Percentiles rank a stretch among this genome's conserved stretches.
phyloP scores from a whole-genome alignment of 2,797 vertebrate species.

The Decapterus maruadsi region DNA sequence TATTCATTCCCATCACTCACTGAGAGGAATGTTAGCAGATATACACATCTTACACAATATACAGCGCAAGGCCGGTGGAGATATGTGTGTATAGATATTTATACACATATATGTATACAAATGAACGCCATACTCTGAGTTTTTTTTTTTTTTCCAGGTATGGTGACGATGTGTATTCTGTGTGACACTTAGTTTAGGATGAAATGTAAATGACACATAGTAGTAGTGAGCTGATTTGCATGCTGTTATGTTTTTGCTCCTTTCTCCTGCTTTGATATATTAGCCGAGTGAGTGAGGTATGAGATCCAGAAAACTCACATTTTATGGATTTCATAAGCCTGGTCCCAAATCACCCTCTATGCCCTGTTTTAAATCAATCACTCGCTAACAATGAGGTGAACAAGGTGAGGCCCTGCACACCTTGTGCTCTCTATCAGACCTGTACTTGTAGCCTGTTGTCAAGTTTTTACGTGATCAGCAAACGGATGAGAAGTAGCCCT shows the following conservation, averaged over 20 bases:
- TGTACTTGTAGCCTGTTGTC: not conserved
- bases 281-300: slow-evolving; percentile 41
- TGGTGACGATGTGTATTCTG: slow-evolving; percentile 3
- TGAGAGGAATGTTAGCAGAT: slow-evolving; percentile 62
- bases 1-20: slow-evolving; percentile 46
- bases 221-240: slow-evolving; percentile 57
- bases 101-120: slow-evolving; percentile 42
- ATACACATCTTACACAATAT: slow-evolving; percentile 38
- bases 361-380: slow-evolving; percentile 2
- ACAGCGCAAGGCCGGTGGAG: no score
- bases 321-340: slow-evolving; percentile 41
- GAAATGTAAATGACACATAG: slow-evolving; percentile 34
- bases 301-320: slow-evolving; percentile 17
- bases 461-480: slow-evolving; percentile 10
- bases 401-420: not conserved
- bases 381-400: not conserved
- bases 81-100: no score
- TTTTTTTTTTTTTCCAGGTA: slow-evolving; percentile 30
- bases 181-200: slow-evolving; percentile 34
- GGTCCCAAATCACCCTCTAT: slow-evolving; percentile 23
- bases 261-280: slow-evolving; percentile 17
- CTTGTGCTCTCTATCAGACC: slow-evolving; percentile 6
- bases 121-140: slow-evolving; percentile 19
- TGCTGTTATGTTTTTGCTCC: slow-evolving; percentile 3
- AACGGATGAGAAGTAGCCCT: slow-evolving; percentile 5